These are phyloP conservation scores for Amiota mariae DNA, from an alignment of 2,888 invertebrate genomes.

Conservation along the genomic window DNA sequence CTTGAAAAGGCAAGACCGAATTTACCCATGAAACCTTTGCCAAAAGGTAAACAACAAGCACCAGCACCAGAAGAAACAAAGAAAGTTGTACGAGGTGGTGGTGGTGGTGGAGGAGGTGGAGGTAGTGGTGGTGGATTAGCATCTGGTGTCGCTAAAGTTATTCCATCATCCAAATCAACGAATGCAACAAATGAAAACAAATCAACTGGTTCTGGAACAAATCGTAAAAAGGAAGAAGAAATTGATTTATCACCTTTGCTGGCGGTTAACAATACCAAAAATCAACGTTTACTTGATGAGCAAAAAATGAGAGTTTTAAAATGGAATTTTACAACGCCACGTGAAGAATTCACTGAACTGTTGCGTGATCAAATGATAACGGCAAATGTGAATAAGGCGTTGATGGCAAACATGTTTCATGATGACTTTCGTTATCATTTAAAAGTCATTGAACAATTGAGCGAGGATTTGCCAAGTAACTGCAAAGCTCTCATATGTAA, in stretches of 20 bases:
- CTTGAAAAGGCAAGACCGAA: constrained; percentile 90
- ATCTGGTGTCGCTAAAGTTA: constrained; percentile 49
- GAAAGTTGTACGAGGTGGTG: constrained; percentile 67
- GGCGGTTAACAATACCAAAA: constrained; percentile 88
- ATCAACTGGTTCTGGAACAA: constrained; percentile 66
- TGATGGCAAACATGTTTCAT: constrained; percentile 95
- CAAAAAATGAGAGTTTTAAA: constrained; percentile 92
- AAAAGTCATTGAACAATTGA: constrained; percentile 93
- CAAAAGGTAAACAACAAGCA: constrained; percentile 78
- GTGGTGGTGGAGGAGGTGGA: constrained; percentile 38
- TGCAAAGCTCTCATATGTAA: constrained; percentile 88
- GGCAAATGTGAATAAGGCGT: constrained; percentile 89
- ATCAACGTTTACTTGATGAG: constrained; percentile 94
- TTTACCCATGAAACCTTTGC: constrained; percentile 86
- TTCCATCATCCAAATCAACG: constrained; percentile 48
- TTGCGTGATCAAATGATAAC: constrained; percentile 91
- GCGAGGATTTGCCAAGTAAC: constrained; percentile 87
- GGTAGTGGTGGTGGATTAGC: constrained; percentile 37
- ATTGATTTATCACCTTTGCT: constrained; percentile 86
- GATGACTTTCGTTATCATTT: constrained; percentile 94
- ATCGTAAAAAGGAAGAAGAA: constrained; percentile 88
- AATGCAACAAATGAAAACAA: not conserved
- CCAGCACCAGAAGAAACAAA: constrained; percentile 75
- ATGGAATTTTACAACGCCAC: constrained; percentile 95
- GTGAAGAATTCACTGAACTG: constrained; percentile 94